phyloP scores from a whole-genome alignment of 1,140 invertebrate species.

The Philotrypesis tridentata region DNA sequence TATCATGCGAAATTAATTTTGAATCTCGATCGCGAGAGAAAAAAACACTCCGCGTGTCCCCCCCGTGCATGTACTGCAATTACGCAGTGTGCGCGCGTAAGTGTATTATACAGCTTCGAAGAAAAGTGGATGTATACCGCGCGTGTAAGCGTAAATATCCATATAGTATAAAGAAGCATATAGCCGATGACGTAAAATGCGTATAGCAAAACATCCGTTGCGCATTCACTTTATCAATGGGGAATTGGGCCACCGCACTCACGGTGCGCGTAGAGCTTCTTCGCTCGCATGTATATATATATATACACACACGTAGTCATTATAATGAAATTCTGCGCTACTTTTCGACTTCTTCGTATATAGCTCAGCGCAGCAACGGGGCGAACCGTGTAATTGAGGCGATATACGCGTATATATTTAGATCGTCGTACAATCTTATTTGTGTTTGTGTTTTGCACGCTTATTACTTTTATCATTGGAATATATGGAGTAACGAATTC shows the following conservation, averaged over 20 bases:
- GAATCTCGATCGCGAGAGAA: background rate
- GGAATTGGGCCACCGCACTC: background rate
- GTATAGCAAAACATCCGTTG: slow-evolving; percentile 24
- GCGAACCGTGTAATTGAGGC: background rate
- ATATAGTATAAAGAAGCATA: too few species aligned
- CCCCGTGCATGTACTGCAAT: background rate
- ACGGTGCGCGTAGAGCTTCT: background rate
- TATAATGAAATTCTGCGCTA: background rate
- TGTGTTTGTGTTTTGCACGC: background rate
- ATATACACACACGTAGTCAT: too few species aligned
- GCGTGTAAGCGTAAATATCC: too few species aligned
- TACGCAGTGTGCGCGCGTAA: too few species aligned
- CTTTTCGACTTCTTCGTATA: background rate
- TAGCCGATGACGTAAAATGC: slow-evolving; percentile 8
- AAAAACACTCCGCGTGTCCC: background rate
- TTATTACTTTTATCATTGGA: background rate
- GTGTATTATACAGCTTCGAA: too few species aligned
- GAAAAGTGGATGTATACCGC: background rate
- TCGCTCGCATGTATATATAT: too few species aligned
- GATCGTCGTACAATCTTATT: background rate
- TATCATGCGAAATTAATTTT: background rate
- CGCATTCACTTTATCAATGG: slow-evolving; percentile 10
- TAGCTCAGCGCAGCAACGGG: too few species aligned
- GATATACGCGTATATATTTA: background rate
- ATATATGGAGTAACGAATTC: too few species aligned